Evolutionary conservation across 1,140 invertebrate genomes (phyloP).

Genomic region (Streblospio benedicti): DNA sequence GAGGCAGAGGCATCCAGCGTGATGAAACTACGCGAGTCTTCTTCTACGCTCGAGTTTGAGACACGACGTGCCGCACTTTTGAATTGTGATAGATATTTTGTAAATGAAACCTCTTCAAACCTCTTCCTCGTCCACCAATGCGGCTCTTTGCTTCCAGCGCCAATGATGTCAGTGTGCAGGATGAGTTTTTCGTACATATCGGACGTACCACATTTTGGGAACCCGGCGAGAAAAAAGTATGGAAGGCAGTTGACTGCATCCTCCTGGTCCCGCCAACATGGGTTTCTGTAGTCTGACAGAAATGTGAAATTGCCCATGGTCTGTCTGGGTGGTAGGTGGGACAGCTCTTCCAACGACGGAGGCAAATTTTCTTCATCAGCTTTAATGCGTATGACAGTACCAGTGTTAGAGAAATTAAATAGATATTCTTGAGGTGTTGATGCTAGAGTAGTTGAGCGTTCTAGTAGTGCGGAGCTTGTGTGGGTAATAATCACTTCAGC

Average conservation of each 20-base stretch:
- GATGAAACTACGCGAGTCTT: constrained; percentile 20
- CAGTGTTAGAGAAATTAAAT: too few relatives aligned
- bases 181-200: constrained; percentile 21
- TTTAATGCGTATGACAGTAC: too few relatives aligned
- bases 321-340: too few relatives aligned
- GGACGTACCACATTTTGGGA: constrained; percentile 24
- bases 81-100: not conserved
- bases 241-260: constrained; percentile 21
- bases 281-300: constrained; percentile 5
- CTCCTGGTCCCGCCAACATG: constrained; percentile 2
- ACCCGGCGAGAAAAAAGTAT: constrained; percentile 22
- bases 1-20: constrained; percentile 23
- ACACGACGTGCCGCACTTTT: not conserved
- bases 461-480: too few relatives aligned
- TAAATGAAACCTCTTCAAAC: not conserved
- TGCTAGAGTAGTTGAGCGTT: too few relatives aligned
- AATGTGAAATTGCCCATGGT: too few relatives aligned
- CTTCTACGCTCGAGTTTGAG: constrained; percentile 16
- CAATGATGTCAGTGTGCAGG: constrained; percentile 19
- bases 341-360: too few relatives aligned
- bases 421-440: too few relatives aligned
- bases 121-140: constrained; percentile 25
- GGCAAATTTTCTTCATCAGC: too few relatives aligned
- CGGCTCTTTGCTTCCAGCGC: constrained; percentile 18
- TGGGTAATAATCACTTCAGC: too few relatives aligned